Base-by-base conservation (phyloP, 2,113 vertebrate genomes). In the Calyptommatus sinebrachiatus region DNA sequence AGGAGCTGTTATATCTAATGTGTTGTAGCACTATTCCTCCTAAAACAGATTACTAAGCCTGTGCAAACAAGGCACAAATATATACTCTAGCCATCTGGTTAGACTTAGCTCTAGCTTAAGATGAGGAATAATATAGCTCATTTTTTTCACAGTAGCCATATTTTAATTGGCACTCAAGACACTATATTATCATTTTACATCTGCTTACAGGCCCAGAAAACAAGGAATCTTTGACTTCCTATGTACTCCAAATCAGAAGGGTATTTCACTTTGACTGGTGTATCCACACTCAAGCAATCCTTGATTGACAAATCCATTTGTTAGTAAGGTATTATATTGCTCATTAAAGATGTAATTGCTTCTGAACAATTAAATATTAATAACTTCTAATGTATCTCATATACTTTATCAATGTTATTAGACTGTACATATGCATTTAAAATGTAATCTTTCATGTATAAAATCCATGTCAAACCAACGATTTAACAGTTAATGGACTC, bases 221-320 rank as follows among this genome's bases (percentile, higher is more conserved):
- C 53, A 57, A 18, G 14, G 53, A 57, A 18, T 18, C 53, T 57
- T 57, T 9, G 20, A 11, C 26, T 65, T 20, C 2, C 1, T 80
- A 68, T 21, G 35, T 69, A 41, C 7, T 71, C 65, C 60, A 41
- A 1, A 57, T 71, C 57, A 60, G 4, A 1, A 9, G 76, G 53
- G 65, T 61, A 65, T 65, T 85, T 85, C 29, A 85, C 46, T n/a
- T 7, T 28, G 69, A 74, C 66, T 0, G 0, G 0, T 4, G 29
- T 80, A 73, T n/a, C 16, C 50, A 8, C 21, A 5, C 28, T 77
- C 46, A 77, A 72, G 41, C 24, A 63, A 28, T 0, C 7, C 57
- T n/a, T 41, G 45, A 74, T 31, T 84, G n/a, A 46, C n/a, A 81
- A 84, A 73, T 28, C 57, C 46, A 24, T 50, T 50, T 50, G 48